Conservation (phyloP, 2,113 vertebrate species). For the Stigmatopora nigra region DNA sequence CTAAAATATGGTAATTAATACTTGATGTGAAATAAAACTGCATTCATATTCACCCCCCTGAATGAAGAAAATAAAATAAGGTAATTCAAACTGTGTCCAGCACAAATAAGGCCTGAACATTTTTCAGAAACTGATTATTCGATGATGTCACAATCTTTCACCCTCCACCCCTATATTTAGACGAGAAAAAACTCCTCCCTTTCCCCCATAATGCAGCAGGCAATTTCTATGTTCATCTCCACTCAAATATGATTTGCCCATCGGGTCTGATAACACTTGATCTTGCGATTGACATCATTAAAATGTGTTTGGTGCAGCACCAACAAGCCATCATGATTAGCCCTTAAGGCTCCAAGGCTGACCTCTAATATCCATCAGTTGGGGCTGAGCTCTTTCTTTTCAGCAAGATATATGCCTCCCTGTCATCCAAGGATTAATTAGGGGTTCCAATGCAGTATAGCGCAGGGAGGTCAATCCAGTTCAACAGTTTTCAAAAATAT, state of each 20-base stretch:
- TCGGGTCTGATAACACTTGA: not conserved
- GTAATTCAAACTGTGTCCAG: not conserved
- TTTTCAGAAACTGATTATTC: not conserved
- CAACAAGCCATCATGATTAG: not conserved
- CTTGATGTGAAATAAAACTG: not conserved
- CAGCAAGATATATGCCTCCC: not conserved
- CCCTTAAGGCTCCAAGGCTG: not conserved
- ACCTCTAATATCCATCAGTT: not conserved
- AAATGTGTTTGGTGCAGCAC: not conserved
- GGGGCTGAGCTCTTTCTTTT: not conserved
- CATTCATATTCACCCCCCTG: not conserved
- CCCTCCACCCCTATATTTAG: too few relatives aligned
- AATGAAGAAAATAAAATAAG: not conserved
- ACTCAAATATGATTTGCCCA: not conserved
- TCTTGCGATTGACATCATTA: not conserved
- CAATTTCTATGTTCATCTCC: not conserved
- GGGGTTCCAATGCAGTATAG: not conserved
- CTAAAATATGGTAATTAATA: too few relatives aligned
- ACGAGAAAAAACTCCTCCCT: not conserved
- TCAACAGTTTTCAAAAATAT: not conserved
- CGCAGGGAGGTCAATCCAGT: not conserved
- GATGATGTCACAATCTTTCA: not conserved
- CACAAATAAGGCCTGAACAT: not conserved
- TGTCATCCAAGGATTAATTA: not conserved
- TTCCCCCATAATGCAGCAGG: not conserved